These are phyloP conservation scores for Neuroscelio doddi DNA, from an alignment of 2,888 invertebrate species.

Conservation along the genomic window DNA sequence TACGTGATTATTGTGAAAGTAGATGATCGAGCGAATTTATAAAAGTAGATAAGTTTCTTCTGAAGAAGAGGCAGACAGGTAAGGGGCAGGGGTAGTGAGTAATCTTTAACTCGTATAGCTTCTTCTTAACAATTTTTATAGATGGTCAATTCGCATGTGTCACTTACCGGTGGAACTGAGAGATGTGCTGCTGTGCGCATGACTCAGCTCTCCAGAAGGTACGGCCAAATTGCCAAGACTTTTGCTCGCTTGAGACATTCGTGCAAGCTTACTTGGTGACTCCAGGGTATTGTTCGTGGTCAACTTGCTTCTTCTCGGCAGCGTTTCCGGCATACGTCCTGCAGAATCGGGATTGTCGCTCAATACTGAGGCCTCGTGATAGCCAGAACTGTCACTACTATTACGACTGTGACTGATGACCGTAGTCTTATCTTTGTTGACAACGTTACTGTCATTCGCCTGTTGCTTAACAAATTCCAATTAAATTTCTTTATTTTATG, in stretches of 20 bases:
- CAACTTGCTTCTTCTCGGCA: slow-evolving; percentile 69
- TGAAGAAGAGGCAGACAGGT: no score
- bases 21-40: slow-evolving; percentile 20
- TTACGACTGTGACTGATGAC: slow-evolving; percentile 80
- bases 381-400: slow-evolving; percentile 83
- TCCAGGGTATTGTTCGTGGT: slow-evolving; percentile 52
- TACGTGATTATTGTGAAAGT: slow-evolving; percentile 18
- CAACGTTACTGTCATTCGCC: slow-evolving; percentile 32
- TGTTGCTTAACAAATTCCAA: slow-evolving; percentile 27
- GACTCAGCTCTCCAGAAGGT: slow-evolving; percentile 56
- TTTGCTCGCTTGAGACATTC: slow-evolving; percentile 67
- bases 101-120: no score
- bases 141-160: slow-evolving; percentile 3
- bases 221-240: slow-evolving; percentile 65
- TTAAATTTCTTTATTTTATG: neutral
- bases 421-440: slow-evolving; percentile 71
- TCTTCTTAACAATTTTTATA: neutral
- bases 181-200: slow-evolving; percentile 66
- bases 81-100: neutral
- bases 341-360: slow-evolving; percentile 75
- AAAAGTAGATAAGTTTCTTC: no score
- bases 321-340: slow-evolving; percentile 65
- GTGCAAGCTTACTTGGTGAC: slow-evolving; percentile 61
- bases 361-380: slow-evolving; percentile 80
- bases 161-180: slow-evolving; percentile 67